These are phyloP conservation scores for Epistrophe grossulariae DNA, from an alignment of 2,888 invertebrate genomes.

Conservation along the genomic window DNA sequence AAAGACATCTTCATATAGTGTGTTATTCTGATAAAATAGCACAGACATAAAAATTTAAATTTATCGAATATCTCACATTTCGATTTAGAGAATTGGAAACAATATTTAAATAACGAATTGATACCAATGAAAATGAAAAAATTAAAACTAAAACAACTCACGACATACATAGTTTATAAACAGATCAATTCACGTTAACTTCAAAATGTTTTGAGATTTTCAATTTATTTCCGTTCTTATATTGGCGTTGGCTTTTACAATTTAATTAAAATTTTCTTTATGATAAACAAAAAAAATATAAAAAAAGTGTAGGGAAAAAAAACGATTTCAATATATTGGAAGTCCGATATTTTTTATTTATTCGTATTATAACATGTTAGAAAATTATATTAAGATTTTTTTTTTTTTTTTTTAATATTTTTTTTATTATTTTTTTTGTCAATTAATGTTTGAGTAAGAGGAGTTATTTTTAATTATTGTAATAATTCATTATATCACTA, in stretches of 20 bases:
- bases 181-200: constrained; percentile 28
- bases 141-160: constrained; percentile 24
- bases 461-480: constrained; percentile 58
- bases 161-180: not conserved
- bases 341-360: constrained; percentile 52
- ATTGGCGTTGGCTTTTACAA: constrained; percentile 2
- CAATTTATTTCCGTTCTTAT: constrained; percentile 18
- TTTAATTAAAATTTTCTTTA: constrained; percentile 29
- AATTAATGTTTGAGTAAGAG: constrained; percentile 46
- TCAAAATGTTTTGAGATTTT: constrained; percentile 37
- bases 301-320: constrained; percentile 4
- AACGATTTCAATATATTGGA: constrained; percentile 24
- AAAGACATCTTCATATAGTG: constrained; percentile 64
- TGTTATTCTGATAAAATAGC: constrained; percentile 46
- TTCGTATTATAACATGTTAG: constrained; percentile 59
- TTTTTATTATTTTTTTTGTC: constrained; percentile 20
- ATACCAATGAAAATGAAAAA: constrained; percentile 51
- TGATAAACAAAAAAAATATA: constrained; percentile 6
- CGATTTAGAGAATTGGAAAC: constrained; percentile 34
- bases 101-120: constrained; percentile 55
- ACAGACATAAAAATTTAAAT: constrained; percentile 14
- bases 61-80: constrained; percentile 59
- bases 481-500: constrained; percentile 72
- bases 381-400: constrained; percentile 59
- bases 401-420: constrained; percentile 30